Evolutionary conservation across 1,140 invertebrate genomes (phyloP).

Genomic region (Thrips palmi): DNA sequence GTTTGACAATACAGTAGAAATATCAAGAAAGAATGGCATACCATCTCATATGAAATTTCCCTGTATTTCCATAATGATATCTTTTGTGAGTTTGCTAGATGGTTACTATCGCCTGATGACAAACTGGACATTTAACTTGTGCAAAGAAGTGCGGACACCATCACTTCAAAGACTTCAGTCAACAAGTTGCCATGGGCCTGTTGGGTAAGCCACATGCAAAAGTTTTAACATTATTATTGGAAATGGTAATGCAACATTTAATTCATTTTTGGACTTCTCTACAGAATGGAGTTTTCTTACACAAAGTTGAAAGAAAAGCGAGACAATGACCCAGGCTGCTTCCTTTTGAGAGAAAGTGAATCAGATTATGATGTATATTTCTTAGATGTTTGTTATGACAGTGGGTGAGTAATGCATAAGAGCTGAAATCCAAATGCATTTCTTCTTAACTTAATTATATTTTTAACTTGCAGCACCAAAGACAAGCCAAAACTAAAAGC

Average conservation of each 20-base stretch:
- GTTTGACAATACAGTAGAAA: conserved; percentile 47
- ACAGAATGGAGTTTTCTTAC: conserved; percentile 61
- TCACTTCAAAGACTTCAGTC: conserved; percentile 48
- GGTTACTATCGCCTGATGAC: conserved; percentile 74
- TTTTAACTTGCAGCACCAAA: conserved; percentile 30
- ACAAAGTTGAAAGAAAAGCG: conserved; percentile 62
- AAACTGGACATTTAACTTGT: conserved; percentile 82
- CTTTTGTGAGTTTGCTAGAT: conserved; percentile 67
- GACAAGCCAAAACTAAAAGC: background rate
- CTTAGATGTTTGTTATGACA: conserved; percentile 58
- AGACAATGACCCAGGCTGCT: conserved; percentile 51
- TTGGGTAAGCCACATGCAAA: conserved; percentile 36
- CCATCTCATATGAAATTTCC: conserved; percentile 55
- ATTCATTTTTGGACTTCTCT: conserved; percentile 16
- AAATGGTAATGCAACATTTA: background rate
- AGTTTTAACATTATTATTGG: conserved; percentile 11
- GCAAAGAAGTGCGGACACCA: conserved; percentile 56
- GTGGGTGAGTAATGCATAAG: conserved; percentile 30
- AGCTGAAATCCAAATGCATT: too few relatives aligned
- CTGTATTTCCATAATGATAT: conserved; percentile 36
- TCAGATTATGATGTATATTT: conserved; percentile 55
- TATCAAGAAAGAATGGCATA: conserved; percentile 56
- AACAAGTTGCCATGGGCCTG: conserved; percentile 72
- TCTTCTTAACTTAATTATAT: conserved; percentile 6
- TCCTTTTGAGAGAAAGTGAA: conserved; percentile 63